Conservation (phyloP, 2,888 invertebrate genomes). For the Dasysyrphus tricinctus region DNA sequence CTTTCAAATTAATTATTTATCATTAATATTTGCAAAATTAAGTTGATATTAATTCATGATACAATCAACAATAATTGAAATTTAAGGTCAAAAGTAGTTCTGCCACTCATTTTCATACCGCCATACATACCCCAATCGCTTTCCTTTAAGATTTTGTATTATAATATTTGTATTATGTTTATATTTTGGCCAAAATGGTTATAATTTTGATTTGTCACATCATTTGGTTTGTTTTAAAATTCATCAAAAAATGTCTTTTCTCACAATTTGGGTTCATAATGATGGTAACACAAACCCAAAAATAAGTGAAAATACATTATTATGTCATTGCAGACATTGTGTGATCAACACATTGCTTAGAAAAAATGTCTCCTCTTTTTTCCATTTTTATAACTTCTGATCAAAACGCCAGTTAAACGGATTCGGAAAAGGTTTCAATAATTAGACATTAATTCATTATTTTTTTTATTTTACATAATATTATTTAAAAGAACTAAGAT, state of each 20-base stretch:
- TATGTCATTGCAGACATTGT: conserved; percentile 48
- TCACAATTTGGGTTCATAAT: conserved; percentile 40
- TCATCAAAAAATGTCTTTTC: conserved; percentile 45
- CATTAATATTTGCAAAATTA: too few species aligned
- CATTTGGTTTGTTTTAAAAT: conserved; percentile 59
- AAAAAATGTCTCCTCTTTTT: background rate
- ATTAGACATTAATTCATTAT: conserved; percentile 32
- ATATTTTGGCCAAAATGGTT: conserved; percentile 42
- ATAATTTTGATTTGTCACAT: conserved; percentile 69
- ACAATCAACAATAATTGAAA: too few species aligned
- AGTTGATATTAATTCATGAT: too few species aligned
- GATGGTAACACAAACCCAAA: conserved; percentile 33
- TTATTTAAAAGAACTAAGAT: conserved; percentile 31
- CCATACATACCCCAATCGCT: conserved; percentile 12
- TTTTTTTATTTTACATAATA: conserved; percentile 8
- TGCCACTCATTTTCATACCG: background rate
- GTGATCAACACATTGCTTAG: conserved; percentile 42
- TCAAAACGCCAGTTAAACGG: conserved; percentile 2
- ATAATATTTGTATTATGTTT: conserved; percentile 36
- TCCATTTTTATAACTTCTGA: conserved; percentile 5
- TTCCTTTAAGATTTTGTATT: conserved; percentile 1
- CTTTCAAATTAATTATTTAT: too few species aligned
- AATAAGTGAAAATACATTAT: conserved; percentile 12
- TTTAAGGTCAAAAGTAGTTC: too few species aligned
- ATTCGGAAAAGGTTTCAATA: background rate